phyloP scores from a whole-genome alignment of 1,140 invertebrate genomes.

The Antheraea pernyi region DNA sequence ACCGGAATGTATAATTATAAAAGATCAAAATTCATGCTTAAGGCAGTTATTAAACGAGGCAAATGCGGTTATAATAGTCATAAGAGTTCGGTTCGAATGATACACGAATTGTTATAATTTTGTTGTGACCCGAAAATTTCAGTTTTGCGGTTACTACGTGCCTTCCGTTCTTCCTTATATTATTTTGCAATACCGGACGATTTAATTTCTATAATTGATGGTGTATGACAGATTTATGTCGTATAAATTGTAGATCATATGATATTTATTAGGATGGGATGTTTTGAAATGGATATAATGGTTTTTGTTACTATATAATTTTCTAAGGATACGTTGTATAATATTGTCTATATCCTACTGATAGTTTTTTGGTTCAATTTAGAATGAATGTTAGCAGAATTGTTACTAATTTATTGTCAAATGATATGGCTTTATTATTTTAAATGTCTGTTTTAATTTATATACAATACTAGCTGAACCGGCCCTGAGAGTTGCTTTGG shows the following conservation, averaged over 20 bases:
- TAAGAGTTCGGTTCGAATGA: constrained; percentile 42
- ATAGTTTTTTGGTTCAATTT: neutral
- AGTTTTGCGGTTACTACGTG: constrained; percentile 39
- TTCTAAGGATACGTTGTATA: too few species aligned
- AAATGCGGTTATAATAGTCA: constrained; percentile 75
- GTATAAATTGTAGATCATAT: constrained; percentile 27
- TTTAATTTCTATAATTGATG: constrained; percentile 54
- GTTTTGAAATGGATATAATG: neutral
- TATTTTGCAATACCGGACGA: constrained; percentile 36
- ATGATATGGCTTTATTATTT: too few species aligned
- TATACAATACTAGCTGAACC: too few species aligned
- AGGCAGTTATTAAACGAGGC: constrained; percentile 64
- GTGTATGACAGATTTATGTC: constrained; percentile 49
- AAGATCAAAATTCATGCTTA: constrained; percentile 58
- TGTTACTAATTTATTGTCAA: too few species aligned
- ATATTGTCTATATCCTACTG: too few species aligned
- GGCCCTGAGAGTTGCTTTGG: too few species aligned
- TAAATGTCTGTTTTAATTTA: too few species aligned
- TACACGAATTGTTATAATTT: constrained; percentile 46
- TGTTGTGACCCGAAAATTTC: constrained; percentile 23
- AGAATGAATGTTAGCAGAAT: too few species aligned
- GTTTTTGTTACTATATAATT: neutral
- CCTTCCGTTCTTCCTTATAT: constrained; percentile 43
- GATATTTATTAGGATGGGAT: constrained; percentile 37
- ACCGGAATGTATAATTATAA: constrained; percentile 70